Evolutionary conservation across 2,888 invertebrate species (phyloP), one percentile per base, ranked within the genome.

Genomic region (Boloria selene): DNA sequence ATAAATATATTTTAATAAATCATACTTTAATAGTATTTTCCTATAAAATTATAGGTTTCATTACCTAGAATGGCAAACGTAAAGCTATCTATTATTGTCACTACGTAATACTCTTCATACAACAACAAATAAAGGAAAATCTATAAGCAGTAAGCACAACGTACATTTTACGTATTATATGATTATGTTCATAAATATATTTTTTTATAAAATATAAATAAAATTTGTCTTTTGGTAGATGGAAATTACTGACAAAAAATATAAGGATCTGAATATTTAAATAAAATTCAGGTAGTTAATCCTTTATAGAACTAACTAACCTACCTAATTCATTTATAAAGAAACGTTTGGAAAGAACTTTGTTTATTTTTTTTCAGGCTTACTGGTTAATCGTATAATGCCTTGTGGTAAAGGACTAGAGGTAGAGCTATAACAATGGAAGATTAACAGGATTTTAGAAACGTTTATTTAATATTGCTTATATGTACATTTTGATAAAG

Each of bases 71-170:
- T 45, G 45, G 26, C 45, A n/a, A 56, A 56, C 22, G 55, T 62
- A 66, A 62, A 66, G 61, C 62, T 58, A 64, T 58, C 13, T 62
- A 50, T 66, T 66, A 66, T 66, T 66, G 66, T 66, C 66, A 62
- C 66, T 66, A 66, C 62, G 26, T 62, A 66, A 66, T 66, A 66
- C 66, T 62, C 56, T 56, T 45, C 47, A 62, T 17, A 50, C 45
- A 55, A 53, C 3, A 61, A 44, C 13, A 44, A 61, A 38, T 60
- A n/a, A 26, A 42, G 47, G 31, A 42, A 42, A 45, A 56, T 22
- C 22, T 56, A 16, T 22, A 44, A 56, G 45, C 22, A 56, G n/a
- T 22, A 44, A 56, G 45, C 22, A 56, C 22, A 56, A 45, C 13
- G 26, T 16, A 44, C 38, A 56, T 45, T 45, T 56, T 22, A 56